A percentile compares a stretch with the other conserved stretches of the same genome.
These are phyloP conservation scores for Frankliniella intonsa DNA, from an alignment of 2,888 invertebrate genomes.

Conservation along the genomic window DNA sequence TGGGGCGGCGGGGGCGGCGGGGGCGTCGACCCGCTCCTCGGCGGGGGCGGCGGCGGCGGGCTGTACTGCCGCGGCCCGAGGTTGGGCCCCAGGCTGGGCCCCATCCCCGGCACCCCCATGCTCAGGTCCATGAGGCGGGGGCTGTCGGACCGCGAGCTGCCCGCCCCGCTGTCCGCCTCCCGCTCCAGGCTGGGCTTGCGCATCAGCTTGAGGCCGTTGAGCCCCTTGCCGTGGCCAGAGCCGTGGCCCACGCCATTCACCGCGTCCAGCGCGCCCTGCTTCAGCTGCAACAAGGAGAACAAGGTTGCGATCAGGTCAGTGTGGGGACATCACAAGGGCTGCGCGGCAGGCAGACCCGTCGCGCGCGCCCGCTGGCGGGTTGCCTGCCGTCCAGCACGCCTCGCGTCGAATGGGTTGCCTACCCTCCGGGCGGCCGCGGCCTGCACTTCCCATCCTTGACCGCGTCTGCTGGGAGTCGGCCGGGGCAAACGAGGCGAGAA, in stretches of 20 bases:
- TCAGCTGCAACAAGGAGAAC: conserved; percentile 18
- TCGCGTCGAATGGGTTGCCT: no score
- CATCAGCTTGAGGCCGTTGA: conserved; percentile 57
- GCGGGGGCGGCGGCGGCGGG: conserved; percentile 63
- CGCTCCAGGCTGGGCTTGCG: conserved; percentile 85
- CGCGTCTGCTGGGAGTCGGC: no score
- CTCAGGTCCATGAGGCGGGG: conserved; percentile 62
- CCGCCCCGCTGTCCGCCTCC: conserved; percentile 81
- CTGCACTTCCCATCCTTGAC: no score
- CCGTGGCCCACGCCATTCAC: conserved; percentile 54
- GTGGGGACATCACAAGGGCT: no score
- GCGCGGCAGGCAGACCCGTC: no score
- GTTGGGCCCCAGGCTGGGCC: conserved; percentile 65
- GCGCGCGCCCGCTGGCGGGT: no score
- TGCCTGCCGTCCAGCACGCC: no score
- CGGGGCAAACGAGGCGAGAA: no score
- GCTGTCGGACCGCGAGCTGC: conserved; percentile 84
- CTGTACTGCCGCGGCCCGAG: conserved; percentile 64
- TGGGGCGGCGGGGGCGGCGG: conserved; percentile 52
- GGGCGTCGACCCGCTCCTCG: conserved; percentile 64
- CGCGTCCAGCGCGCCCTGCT: conserved; percentile 44
- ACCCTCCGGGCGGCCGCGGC: no score
- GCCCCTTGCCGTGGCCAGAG: conserved; percentile 49
- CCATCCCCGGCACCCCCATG: conserved; percentile 45
- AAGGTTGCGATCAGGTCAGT: background rate